These are phyloP conservation scores for Busseola fusca DNA, from an alignment of 2,888 invertebrate genomes.

Conservation along the genomic window DNA sequence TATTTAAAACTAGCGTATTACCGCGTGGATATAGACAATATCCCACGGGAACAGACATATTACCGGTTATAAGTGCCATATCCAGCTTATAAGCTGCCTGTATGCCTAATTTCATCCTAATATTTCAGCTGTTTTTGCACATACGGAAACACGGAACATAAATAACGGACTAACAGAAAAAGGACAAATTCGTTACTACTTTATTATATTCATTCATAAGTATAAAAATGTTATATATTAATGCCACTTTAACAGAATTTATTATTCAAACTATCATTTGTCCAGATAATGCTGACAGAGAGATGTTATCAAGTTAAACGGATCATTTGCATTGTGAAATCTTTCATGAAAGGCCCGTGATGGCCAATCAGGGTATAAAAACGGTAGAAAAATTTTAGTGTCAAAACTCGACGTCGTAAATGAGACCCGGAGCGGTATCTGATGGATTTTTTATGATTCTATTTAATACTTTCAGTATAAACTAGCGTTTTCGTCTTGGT, in stretches of 20 bases:
- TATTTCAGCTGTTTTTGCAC: background rate
- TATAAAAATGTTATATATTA: background rate
- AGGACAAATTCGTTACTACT: background rate
- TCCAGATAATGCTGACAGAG: slow-evolving; percentile 35
- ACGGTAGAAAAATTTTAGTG: slow-evolving; percentile 50
- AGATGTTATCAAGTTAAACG: slow-evolving; percentile 54
- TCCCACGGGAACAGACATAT: background rate
- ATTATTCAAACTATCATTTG: slow-evolving; percentile 34
- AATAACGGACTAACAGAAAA: background rate
- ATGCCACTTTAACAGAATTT: background rate
- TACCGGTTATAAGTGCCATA: background rate
- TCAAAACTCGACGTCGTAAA: slow-evolving; percentile 58
- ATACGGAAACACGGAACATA: too few relatives aligned
- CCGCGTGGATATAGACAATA: background rate
- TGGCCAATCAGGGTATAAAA: slow-evolving; percentile 52
- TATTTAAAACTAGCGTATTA: background rate
- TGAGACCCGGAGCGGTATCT: slow-evolving; percentile 46
- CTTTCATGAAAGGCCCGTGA: slow-evolving; percentile 48
- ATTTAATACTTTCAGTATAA: slow-evolving; percentile 48
- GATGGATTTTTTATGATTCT: slow-evolving; percentile 53
- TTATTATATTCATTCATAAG: background rate
- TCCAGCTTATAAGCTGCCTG: too few relatives aligned
- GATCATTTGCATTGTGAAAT: slow-evolving; percentile 59
- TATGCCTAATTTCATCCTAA: background rate
- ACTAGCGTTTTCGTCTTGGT: slow-evolving; percentile 43